These are phyloP conservation scores for Eurystomus gularis DNA, from an alignment of 2,113 vertebrate species.

Conservation along the genomic window DNA sequence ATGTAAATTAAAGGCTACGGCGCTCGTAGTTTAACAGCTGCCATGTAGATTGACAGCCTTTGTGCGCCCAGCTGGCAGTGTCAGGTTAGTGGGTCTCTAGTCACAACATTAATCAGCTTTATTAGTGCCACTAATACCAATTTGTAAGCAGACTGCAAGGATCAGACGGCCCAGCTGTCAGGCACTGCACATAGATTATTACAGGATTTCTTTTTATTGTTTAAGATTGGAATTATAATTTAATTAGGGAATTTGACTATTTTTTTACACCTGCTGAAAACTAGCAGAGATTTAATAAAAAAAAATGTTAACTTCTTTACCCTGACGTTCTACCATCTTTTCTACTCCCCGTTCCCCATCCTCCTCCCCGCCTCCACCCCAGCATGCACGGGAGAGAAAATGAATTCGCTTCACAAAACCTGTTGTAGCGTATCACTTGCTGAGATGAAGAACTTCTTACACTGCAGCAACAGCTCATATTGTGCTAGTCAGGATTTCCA, in stretches of 20 bases:
- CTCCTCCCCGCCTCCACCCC: constrained; percentile 7
- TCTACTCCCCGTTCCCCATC: not conserved
- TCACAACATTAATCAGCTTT: constrained; percentile 94
- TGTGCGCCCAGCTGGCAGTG: constrained; percentile 82
- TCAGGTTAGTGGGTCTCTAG: constrained; percentile 86
- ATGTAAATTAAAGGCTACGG: constrained; percentile 57
- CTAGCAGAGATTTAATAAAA: constrained; percentile 5
- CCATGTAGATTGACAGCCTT: constrained; percentile 75
- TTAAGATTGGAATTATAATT: constrained; percentile 80
- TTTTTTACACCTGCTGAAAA: constrained; percentile 57
- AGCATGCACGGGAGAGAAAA: constrained; percentile 30
- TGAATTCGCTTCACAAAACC: constrained; percentile 64
- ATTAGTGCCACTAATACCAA: constrained; percentile 92
- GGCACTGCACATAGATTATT: constrained; percentile 76
- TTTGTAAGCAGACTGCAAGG: constrained; percentile 89
- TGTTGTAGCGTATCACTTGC: constrained; percentile 66
- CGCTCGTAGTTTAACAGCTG: constrained; percentile 72
- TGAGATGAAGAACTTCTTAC: constrained; percentile 65
- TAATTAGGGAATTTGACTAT: constrained; percentile 78
- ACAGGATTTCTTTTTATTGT: constrained; percentile 79
- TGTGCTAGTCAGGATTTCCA: constrained; percentile 67
- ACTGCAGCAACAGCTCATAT: constrained; percentile 64
- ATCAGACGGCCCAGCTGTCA: constrained; percentile 96
- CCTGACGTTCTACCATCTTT: not conserved
- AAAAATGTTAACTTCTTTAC: not conserved